These are phyloP conservation scores for Eublepharis macularius DNA, from an alignment of 2,113 vertebrate genomes.

Conservation along the genomic window DNA sequence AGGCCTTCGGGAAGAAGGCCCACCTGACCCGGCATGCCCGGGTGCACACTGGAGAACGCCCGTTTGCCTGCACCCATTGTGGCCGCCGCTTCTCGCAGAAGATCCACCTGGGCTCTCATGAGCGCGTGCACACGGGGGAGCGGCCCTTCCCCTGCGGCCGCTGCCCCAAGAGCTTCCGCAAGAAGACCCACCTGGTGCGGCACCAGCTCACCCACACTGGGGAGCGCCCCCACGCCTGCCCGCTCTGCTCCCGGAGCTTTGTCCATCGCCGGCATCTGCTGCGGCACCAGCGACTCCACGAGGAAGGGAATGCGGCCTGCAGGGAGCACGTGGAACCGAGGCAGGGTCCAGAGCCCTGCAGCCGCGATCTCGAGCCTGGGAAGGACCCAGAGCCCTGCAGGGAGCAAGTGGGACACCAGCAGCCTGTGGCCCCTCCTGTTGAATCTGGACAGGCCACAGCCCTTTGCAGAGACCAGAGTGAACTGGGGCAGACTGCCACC, in stretches of 20 bases:
- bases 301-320: not conserved
- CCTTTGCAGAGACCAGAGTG: not conserved
- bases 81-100: slow-evolving; percentile 76
- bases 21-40: slow-evolving; percentile 74
- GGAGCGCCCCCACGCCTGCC: slow-evolving; percentile 69
- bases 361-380: accelerated
- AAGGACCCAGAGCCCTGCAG: not conserved
- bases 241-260: slow-evolving; percentile 60
- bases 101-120: slow-evolving; percentile 73
- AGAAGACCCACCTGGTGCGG: slow-evolving; percentile 73
- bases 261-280: slow-evolving; percentile 73
- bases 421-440: accelerated
- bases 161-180: slow-evolving; percentile 72
- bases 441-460: not conserved
- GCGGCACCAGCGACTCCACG: slow-evolving; percentile 67
- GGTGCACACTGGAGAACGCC: slow-evolving; percentile 73
- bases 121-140: slow-evolving; percentile 72
- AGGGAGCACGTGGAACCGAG: accelerated
- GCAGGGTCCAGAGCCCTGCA: accelerated
- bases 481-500: not conserved
- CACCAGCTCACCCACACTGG: slow-evolving; percentile 73
- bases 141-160: slow-evolving; percentile 69
- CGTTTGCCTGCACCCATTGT: slow-evolving; percentile 65
- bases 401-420: accelerated
- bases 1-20: slow-evolving; percentile 74